Base-by-base conservation (phyloP, 2,888 invertebrate species). In the Epinotia ramella region DNA sequence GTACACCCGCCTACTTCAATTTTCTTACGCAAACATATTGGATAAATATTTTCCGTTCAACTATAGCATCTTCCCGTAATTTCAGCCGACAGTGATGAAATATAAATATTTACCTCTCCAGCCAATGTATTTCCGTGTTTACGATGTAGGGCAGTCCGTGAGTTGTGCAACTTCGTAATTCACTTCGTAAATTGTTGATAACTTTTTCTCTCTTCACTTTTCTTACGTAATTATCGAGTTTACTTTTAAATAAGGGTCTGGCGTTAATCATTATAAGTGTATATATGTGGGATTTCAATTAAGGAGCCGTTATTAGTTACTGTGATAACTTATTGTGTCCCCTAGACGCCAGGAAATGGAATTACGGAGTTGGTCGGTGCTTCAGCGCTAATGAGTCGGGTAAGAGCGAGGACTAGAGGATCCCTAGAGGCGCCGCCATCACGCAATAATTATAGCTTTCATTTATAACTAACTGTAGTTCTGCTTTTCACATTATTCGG, bases 131-230 rank as follows among this genome's bases (percentile, higher is more conserved):
- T 28, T 88, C 83, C 59, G 81, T 80, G 78, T 92, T 86, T 65
- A 86, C 88, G 66, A 89, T 86, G 82, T 93, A 90, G 46, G 90
- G 82, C 57, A 93, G 78, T 0, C 92, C 93, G 79, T 92, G 93
- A 71, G 89, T 91, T 44, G 91, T 89, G 57, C 86, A 89, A 84
- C 79, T 88, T 81, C 79, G 79, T 80, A 92, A 86, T 82, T 91
- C 90, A 76, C 81, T 86, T 82, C 83, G 84, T 83, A 92, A 86
- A 86, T 89, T 89, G 78, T 87, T 85, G 76, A 85, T 80, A 79
- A 88, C 83, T 85, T 87, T 84, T 82, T 84, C 84, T 80, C 82
- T 83, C 78, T 84, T 88, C 76, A 84, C 78, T 79, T 85, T 83
- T 77, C 83, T 83, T 72, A 80, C 80, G 84, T 86, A 87, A 86